Evolutionary conservation across 2,113 vertebrate species (phyloP), one percentile per base, ranked within the genome.

Genomic region (Podiceps cristatus): DNA sequence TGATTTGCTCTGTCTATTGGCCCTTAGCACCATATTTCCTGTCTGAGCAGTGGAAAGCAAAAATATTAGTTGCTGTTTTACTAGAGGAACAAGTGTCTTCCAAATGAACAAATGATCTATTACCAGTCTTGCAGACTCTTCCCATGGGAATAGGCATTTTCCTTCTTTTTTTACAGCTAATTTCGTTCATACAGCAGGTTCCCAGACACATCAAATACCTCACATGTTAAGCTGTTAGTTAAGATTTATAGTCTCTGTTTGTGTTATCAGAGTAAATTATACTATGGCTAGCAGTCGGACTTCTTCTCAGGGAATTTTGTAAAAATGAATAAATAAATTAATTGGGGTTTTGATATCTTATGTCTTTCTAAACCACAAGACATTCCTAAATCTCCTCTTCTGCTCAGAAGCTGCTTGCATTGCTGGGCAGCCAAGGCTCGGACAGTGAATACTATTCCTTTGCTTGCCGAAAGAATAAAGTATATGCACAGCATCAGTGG

Each of bases 1-100:
- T 98, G 98, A 98, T 98, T 98, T 99, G 98, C 98, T 98, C 98
- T 99, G 99, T 98, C 98, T 98, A 97, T 97, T 98, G 90, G 99
- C 98, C 99, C 98, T 98, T 98, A 98, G 98, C 98, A 98, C 98
- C 97, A 67, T 95, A 97, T 99, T 99, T 99, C 99, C 99, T 99
- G 99, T 98, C 98, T 98, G 96, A 98, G 97, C 98, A 98, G 94
- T 96, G 97, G 93, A 98, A 97, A 98, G 96, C 74, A 52, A 98
- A 98, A 98, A 98, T 98, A 97, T 97, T 98, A 97, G 97, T 98
- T 98, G 97, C 91, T 98, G 90, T 98, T 98, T 98, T 95, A 98
- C 98, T 94, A 98, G 98, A 99, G 98, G 94, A 97, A 97, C 97
- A 98, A 98, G 98, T 98, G 97, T 98, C 98, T 98, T 98, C 98